Conservation (phyloP, 2,888 invertebrate genomes). For the Diaprepes abbreviatus region DNA sequence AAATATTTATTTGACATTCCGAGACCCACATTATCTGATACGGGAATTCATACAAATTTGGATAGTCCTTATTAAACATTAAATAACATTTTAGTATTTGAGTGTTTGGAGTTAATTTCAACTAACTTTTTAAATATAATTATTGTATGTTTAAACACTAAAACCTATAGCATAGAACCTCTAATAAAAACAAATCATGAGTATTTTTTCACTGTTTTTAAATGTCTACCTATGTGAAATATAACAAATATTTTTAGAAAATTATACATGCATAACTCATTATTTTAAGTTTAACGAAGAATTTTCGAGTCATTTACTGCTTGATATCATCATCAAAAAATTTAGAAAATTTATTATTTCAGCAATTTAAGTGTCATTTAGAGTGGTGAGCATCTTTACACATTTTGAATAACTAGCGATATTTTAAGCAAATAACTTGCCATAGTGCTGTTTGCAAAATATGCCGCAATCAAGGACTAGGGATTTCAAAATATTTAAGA, state of each 20-base stretch:
- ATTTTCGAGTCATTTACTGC: slow-evolving; percentile 22
- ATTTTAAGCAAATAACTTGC: slow-evolving; percentile 14
- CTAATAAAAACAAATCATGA: not conserved
- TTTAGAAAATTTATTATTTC: slow-evolving; percentile 25
- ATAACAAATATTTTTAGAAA: slow-evolving; percentile 21
- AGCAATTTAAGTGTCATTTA: slow-evolving; percentile 24
- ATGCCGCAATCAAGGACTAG: slow-evolving; percentile 11
- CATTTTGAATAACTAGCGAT: slow-evolving; percentile 7
- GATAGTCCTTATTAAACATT: too few relatives aligned
- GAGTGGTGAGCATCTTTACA: slow-evolving; percentile 3
- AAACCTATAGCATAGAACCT: too few relatives aligned
- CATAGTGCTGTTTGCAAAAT: slow-evolving; percentile 33
- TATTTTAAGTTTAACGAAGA: slow-evolving; percentile 35
- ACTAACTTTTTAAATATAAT: too few relatives aligned
- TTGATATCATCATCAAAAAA: slow-evolving; percentile 26
- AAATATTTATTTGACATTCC: too few relatives aligned
- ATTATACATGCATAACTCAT: slow-evolving; percentile 28
- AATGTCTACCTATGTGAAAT: not conserved
- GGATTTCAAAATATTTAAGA: slow-evolving; percentile 23
- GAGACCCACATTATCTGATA: too few relatives aligned
- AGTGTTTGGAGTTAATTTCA: too few relatives aligned
- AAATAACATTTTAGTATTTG: too few relatives aligned
- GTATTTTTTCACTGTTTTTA: not conserved
- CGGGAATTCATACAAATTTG: too few relatives aligned
- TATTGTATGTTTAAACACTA: too few relatives aligned